Conservation (phyloP, 1,140 invertebrate species). For the Drosophila santomea region DNA sequence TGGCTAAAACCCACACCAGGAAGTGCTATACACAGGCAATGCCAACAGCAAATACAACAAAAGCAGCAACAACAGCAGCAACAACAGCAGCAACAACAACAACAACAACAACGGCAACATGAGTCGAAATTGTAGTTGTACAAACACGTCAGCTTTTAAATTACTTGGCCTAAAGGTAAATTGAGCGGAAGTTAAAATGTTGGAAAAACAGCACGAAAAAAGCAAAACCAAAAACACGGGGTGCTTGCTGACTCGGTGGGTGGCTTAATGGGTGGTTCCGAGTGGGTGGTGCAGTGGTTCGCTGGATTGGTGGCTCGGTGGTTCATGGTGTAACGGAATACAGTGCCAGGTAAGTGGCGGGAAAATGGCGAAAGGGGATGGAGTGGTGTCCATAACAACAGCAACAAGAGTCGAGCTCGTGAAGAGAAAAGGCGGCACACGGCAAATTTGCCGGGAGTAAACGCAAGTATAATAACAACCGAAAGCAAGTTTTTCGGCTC, state of each 20-base stretch:
- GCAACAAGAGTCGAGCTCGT: constrained; percentile 14
- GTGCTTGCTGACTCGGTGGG: constrained; percentile 11
- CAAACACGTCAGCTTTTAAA: constrained; percentile 83
- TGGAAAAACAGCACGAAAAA: constrained; percentile 80
- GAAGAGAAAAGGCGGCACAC: constrained; percentile 57
- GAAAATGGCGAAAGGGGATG: constrained; percentile 9
- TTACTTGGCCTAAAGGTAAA: constrained; percentile 83
- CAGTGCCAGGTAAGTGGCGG: constrained; percentile 31
- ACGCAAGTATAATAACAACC: constrained; percentile 81
- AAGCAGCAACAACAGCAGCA: constrained; percentile 46
- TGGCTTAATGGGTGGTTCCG: constrained; percentile 16
- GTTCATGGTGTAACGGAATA: constrained; percentile 52
- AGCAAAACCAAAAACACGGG: constrained; percentile 55
- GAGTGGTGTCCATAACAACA: constrained; percentile 58
- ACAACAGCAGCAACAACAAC: constrained; percentile 35
- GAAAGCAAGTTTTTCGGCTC: constrained; percentile 79
- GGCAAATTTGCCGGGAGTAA: constrained; percentile 82
- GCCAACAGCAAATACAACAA: constrained; percentile 57
- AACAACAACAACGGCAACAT: constrained; percentile 73
- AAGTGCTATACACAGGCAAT: constrained; percentile 76
- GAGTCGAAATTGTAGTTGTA: constrained; percentile 83
- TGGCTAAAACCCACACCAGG: constrained; percentile 75
- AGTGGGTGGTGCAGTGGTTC: constrained; percentile 11
- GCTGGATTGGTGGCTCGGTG: neutral
- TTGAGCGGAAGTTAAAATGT: constrained; percentile 83